Evolutionary conservation across 2,888 invertebrate species (phyloP).

Genomic region (Conops quadrifasciatus): DNA sequence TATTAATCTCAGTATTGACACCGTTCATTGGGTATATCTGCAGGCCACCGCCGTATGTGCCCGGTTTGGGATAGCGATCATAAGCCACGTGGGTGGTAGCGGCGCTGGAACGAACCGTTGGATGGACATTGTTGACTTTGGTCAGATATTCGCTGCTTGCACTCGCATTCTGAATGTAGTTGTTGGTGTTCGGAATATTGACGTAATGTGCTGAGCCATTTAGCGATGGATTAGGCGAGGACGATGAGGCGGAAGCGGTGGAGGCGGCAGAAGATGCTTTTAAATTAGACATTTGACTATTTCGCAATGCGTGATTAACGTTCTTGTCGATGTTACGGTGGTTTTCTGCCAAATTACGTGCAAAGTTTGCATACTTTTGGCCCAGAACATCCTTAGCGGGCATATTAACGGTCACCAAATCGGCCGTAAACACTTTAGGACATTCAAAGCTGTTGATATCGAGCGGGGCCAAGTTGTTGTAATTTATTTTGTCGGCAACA

Average conservation of each 20-base stretch:
- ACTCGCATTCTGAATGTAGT: conserved; percentile 51
- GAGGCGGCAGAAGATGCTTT: conserved; percentile 20
- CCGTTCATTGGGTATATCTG: conserved; percentile 64
- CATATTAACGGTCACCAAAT: conserved; percentile 80
- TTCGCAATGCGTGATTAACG: conserved; percentile 50
- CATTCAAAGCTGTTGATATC: conserved; percentile 67
- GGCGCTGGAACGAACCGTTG: conserved; percentile 28
- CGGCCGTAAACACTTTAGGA: conserved; percentile 84
- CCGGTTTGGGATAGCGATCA: conserved; percentile 64
- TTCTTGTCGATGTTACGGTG: conserved; percentile 63
- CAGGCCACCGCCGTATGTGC: conserved; percentile 57
- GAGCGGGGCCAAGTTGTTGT: conserved; percentile 66
- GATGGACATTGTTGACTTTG: conserved; percentile 57
- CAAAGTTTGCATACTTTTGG: conserved; percentile 71
- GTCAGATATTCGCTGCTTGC: conserved; percentile 52
- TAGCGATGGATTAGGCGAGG: conserved; percentile 1
- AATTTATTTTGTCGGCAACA: conserved; percentile 3
- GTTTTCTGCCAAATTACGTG: conserved; percentile 69
- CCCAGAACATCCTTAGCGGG: conserved; percentile 84
- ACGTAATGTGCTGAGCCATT: conserved; percentile 47
- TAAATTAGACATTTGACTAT: conserved; percentile 52
- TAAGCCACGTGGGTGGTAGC: conserved; percentile 55
- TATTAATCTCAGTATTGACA: conserved; percentile 63
- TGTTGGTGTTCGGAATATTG: conserved; percentile 56
- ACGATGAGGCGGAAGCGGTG: not conserved